Percentiles rank a stretch among this genome's conserved stretches.
Conservation (phyloP, 2,113 vertebrate genomes). For the Odontesthes bonariensis region DNA sequence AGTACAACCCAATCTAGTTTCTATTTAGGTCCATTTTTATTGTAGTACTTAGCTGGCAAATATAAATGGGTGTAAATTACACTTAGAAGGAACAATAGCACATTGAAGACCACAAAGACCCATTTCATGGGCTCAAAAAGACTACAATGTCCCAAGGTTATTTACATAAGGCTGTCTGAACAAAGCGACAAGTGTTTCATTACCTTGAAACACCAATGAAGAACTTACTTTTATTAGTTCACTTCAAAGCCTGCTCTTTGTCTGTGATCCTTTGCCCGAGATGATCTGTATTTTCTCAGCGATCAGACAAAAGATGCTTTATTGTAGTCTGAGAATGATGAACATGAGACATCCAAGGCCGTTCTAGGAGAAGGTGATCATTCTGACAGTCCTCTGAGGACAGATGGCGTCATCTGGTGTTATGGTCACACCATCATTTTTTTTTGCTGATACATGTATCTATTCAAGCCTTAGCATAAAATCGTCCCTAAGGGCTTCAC, state of each 20-base stretch:
- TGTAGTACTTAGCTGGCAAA: slow-evolving; percentile 28
- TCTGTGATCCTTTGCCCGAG: slow-evolving; percentile 41
- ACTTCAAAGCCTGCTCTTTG: slow-evolving; percentile 38
- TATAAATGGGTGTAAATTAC: slow-evolving; percentile 57
- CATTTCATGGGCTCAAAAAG: slow-evolving; percentile 55
- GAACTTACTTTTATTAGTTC: slow-evolving; percentile 47
- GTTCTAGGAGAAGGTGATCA: slow-evolving; percentile 57
- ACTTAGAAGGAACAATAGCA: slow-evolving; percentile 48
- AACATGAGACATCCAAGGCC: slow-evolving; percentile 50
- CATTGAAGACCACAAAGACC: slow-evolving; percentile 58
- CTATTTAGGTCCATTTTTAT: slow-evolving; percentile 55
- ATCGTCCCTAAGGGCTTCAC: slow-evolving; percentile 29
- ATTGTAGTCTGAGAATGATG: slow-evolving; percentile 53
- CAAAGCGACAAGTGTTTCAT: slow-evolving; percentile 65
- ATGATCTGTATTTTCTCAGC: slow-evolving; percentile 60
- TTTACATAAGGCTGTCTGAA: slow-evolving; percentile 72
- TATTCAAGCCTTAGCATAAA: slow-evolving; percentile 36
- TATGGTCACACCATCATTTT: slow-evolving; percentile 54
- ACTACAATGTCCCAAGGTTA: slow-evolving; percentile 64
- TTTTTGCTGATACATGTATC: slow-evolving; percentile 40
- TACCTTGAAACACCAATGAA: slow-evolving; percentile 49
- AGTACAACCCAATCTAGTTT: slow-evolving; percentile 51
- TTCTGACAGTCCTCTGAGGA: slow-evolving; percentile 63
- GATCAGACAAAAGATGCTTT: slow-evolving; percentile 67
- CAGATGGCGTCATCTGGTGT: slow-evolving; percentile 74